phyloP scores from a whole-genome alignment of 2,888 invertebrate genomes.

The Nebria brevicollis region DNA sequence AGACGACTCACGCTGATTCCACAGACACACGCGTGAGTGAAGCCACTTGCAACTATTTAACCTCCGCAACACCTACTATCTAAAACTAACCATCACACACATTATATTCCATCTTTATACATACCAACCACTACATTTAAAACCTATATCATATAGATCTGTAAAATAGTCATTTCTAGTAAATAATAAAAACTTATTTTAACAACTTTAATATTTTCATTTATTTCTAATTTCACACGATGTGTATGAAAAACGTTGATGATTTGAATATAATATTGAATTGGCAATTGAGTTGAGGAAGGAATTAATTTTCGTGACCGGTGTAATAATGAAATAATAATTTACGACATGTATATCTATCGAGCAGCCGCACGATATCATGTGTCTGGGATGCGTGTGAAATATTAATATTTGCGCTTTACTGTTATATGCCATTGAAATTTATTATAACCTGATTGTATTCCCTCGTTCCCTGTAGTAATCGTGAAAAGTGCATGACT shows the following conservation, averaged over 20 bases:
- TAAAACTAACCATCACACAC: neutral
- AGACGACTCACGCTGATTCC: neutral
- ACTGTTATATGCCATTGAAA: conserved; percentile 41
- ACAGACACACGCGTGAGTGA: neutral
- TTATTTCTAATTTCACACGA: too few relatives aligned
- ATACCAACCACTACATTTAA: neutral
- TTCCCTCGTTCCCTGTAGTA: conserved; percentile 41
- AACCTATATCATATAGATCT: neutral
- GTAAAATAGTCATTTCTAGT: neutral
- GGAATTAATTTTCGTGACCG: conserved; percentile 10
- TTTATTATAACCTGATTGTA: conserved; percentile 44
- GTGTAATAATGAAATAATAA: conserved; percentile 11
- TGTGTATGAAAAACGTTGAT: neutral
- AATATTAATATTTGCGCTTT: conserved; percentile 16
- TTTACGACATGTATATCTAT: neutral
- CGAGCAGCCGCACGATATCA: conserved; percentile 3
- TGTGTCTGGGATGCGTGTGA: conserved; percentile 13
- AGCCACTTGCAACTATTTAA: neutral
- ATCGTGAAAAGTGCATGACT: conserved; percentile 45
- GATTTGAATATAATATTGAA: neutral
- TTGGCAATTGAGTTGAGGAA: neutral
- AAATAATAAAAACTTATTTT: too few relatives aligned
- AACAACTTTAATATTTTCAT: too few relatives aligned
- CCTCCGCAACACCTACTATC: neutral
- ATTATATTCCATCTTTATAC: neutral